Percentiles rank a stretch among this genome's conserved stretches.
Conservation (phyloP, 2,113 vertebrate genomes). For the Engraulis encrasicolus region DNA sequence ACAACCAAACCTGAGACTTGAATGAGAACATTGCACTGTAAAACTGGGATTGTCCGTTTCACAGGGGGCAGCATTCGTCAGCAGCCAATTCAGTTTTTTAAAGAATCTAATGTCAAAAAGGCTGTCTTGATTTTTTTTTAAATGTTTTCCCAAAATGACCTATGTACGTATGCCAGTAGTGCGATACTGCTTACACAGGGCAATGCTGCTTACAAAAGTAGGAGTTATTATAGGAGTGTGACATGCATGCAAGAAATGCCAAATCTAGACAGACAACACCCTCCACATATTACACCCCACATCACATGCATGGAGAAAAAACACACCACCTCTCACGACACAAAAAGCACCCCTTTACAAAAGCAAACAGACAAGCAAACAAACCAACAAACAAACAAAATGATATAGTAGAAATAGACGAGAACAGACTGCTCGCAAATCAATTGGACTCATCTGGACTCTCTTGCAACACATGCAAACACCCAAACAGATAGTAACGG, state of each 20-base stretch:
- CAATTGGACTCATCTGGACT: background rate
- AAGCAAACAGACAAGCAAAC: constrained; percentile 4
- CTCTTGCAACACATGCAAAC: background rate
- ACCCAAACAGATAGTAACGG: background rate
- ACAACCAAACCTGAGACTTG: background rate
- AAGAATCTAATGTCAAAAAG: background rate
- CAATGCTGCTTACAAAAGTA: constrained; percentile 22
- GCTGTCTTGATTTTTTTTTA: background rate
- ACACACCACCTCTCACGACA: background rate
- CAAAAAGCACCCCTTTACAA: constrained; percentile 5
- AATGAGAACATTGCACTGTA: background rate
- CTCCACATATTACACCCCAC: constrained; percentile 6
- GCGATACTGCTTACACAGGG: background rate
- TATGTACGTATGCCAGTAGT: background rate
- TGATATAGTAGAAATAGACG: background rate
- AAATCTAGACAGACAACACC: background rate
- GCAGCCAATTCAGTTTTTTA: background rate
- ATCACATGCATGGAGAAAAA: background rate
- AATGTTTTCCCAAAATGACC: too few species aligned
- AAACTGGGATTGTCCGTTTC: background rate
- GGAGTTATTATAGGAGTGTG: background rate
- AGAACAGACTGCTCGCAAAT: background rate
- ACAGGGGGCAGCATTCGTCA: background rate
- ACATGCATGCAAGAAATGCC: constrained; percentile 14
- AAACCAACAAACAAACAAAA: constrained; percentile 16